Base-by-base conservation (phyloP, 2,888 invertebrate genomes). In the Amphipyra berbera region DNA sequence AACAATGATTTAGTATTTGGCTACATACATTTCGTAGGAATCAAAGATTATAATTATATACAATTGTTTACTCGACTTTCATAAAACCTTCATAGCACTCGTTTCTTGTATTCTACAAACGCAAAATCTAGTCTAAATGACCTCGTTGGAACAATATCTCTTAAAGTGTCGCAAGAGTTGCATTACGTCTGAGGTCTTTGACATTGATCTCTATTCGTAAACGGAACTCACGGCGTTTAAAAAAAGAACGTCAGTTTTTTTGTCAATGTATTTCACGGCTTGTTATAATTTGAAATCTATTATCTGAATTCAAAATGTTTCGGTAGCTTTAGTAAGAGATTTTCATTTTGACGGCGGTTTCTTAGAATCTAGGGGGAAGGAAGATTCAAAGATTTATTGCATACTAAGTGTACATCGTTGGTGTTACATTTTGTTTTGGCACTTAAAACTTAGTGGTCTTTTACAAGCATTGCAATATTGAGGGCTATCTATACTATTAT, bases 181-280 rank as follows among this genome's bases (percentile, higher is more conserved):
- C 66, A 58, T 56, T 60, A 57, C 10, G n/a, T 59, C 27, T 3
- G 21, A 21, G 54, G 56, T 72, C 64, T 76, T 63, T 72, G 79
- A 79, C 77, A 76, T 77, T 76, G 75, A 69, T 70, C 61, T 66
- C 48, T n/a, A 62, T 73, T 68, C 30, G 65, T 41, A 57, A 71
- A 53, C 56, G 59, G 56, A 75, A 65, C 61, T 52, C 4, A 33
- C 10, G 6, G 33, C 45, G 41, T 30, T 9, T 41, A 68, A 76
- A 69, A 71, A 68, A 61, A 42, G 21, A 46, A 47, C 56, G 61
- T 6, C 49, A 30, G 9, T 67, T 67, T 72, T 30, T 6, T 70
- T 73, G 66, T 67, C 40, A 52, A 27, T 14, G 45, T 48, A 56
- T 74, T 73, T 78, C 73, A 73, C 59, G 68, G 57, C 7, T 30